Percentiles rank a stretch among this genome's conserved stretches.
phyloP scores from a whole-genome alignment of 2,888 invertebrate species.

The Proisotoma minuta region DNA sequence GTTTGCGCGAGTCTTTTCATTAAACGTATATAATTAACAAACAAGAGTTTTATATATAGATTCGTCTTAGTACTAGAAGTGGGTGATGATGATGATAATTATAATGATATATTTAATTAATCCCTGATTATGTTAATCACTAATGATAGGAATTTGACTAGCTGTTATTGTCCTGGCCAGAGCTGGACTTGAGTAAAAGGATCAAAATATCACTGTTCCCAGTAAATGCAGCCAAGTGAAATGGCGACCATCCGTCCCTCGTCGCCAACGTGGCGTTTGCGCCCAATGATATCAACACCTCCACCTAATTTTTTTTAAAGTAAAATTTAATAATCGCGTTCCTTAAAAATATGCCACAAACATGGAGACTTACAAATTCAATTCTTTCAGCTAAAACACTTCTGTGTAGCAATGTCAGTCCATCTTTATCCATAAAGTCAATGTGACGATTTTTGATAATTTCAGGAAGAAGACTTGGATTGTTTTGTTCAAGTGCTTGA shows the following conservation, averaged over 20 bases:
- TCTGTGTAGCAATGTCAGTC: constrained; percentile 44
- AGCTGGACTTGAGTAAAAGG: constrained; percentile 41
- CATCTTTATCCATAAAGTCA: constrained; percentile 45
- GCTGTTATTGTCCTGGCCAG: constrained; percentile 30
- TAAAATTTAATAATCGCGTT: no score
- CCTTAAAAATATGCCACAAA: no score
- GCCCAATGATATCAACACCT: constrained; percentile 41
- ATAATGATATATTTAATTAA: background rate
- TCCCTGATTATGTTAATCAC: background rate
- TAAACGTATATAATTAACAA: background rate
- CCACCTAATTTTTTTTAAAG: constrained; percentile 39
- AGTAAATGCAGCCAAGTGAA: constrained; percentile 43
- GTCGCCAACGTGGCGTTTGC: constrained; percentile 45
- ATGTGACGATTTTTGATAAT: constrained; percentile 44
- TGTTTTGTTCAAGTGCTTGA: constrained; percentile 40
- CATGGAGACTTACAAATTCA: constrained; percentile 44
- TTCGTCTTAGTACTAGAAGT: background rate
- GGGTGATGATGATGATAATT: background rate
- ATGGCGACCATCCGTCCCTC: constrained; percentile 45
- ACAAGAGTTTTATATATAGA: background rate
- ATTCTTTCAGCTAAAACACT: constrained; percentile 45
- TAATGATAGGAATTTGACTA: constrained; percentile 28
- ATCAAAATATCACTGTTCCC: constrained; percentile 44
- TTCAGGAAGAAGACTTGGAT: constrained; percentile 40
- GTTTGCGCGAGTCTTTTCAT: background rate